Base-by-base conservation (phyloP, 2,113 vertebrate species). In the Tiliqua scincoides region DNA sequence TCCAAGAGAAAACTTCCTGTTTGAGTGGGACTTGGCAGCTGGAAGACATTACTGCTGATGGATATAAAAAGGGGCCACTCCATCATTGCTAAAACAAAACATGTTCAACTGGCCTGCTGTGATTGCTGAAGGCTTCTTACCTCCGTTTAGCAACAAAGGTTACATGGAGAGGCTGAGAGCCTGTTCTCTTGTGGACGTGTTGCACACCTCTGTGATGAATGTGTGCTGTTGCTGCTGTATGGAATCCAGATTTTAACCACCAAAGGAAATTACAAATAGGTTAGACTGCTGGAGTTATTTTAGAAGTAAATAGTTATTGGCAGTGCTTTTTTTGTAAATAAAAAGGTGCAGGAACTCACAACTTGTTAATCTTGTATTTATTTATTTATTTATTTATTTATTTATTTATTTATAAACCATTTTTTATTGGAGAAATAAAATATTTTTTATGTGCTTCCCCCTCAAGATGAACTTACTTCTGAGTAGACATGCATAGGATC, bases 221-320 rank as follows among this genome's bases (percentile, higher is more conserved):
- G 70, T 43, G 40, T 63, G 35, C 15, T 17, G 1, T 70, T 4
- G 35, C 61, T 73, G 32, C 6, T 2, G 54, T n/a, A 61, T 20
- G 35, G 91, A 71, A 62, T 25, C 0, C 57, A 62, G 18, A 21
- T 85, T 83, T 91, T 72, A 43, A 48, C 54, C 74, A 78, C n/a
- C 4, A 30, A 81, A 62, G 15, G 14, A 79, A 71, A 40, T 57
- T 35, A 14, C 30, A 63, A 54, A 85, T 35, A 40, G 57, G n/a
- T 87, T 80, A 30, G 54, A 27, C 65, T 59, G 59, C 79, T 88
- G 73, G 71, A 82, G 82, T 79, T 73, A 78, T 21, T 59, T 84
- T 11, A 59, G 5, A 82, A 88, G 32, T 59, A 82, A 88, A 57
- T 21, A 4, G 71, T 82, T 89, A 79, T 85, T 83, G 62, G n/a